Conservation (phyloP, 2,113 vertebrate genomes). For the Talpa occidentalis region DNA sequence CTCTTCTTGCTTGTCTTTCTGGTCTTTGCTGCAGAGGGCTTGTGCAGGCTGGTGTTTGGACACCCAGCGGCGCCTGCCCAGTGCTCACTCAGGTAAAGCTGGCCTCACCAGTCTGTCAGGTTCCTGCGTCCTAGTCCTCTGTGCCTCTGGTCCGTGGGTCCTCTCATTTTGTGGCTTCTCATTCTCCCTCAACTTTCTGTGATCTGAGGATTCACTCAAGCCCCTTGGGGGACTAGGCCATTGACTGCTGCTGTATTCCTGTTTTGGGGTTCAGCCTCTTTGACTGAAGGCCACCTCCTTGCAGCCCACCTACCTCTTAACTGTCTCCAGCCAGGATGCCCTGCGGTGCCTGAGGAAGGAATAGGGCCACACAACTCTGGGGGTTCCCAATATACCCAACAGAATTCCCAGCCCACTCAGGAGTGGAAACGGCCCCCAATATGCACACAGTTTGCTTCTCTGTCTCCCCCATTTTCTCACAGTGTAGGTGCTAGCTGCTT, state of each 20-base stretch:
- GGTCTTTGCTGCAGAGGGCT: not conserved
- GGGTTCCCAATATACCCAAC: not conserved
- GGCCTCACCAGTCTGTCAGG: not conserved
- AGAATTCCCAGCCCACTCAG: not conserved
- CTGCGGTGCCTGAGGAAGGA: not conserved
- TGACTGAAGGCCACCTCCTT: not conserved
- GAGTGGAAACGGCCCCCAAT: not conserved
- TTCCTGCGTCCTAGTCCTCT: accelerated
- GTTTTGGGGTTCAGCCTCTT: not conserved
- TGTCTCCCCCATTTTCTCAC: not conserved
- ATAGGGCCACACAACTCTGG: not conserved
- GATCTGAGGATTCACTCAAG: not conserved
- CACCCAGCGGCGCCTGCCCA: not conserved
- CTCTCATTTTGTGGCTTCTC: not conserved
- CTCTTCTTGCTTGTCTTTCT: not conserved
- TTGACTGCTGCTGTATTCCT: not conserved
- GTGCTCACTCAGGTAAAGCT: not conserved
- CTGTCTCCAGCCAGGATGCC: not conserved
- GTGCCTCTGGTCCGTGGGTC: not conserved
- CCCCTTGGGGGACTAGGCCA: not conserved
- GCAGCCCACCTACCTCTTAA: not conserved
- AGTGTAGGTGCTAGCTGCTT: not conserved
- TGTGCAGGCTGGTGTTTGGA: not conserved
- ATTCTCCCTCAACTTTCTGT: not conserved
- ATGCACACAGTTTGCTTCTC: not conserved